Evolutionary conservation across 2,797 vertebrate species (phyloP), one percentile per base, ranked within the genome.

Genomic region (Eospalax fontanierii): DNA sequence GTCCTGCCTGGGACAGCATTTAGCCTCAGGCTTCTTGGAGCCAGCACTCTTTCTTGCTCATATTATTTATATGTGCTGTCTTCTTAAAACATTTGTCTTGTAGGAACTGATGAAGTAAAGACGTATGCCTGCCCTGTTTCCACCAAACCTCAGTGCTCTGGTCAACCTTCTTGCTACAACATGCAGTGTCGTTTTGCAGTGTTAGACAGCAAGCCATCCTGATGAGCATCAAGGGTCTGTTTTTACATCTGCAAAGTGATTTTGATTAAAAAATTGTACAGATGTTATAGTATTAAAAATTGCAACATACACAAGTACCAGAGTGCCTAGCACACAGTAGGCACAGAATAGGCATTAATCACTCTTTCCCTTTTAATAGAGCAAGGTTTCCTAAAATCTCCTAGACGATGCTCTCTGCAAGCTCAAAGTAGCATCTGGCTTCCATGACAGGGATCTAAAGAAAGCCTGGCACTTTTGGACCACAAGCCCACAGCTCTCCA

Each of bases 1-100:
- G 19, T 73, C 74, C 88, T 54, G 14, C 7, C 5, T 75, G 57
- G 22, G 61, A 35, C 4, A 57, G 3, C 15, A 1, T 1, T 33
- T 46, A n/a, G 16, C 33, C 33, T 57, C 30, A 40, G 18, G 40
- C 24, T 54, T 85, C 9, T 24, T 82, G 30, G 30, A 65, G 80
- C 33, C 30, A 85, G 54, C 85, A 65, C 33, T 81, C 57, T 40
- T 28, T 11, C 80, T 63, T 63, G 46, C 26, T 38, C 85, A 11
- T 94, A 7, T 35, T 95, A 50, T 59, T 88, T 40, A 78, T 35
- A 18, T 86, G 92, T 90, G 74, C 59, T 95, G 12, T 80, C 75
- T 79, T 59, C 78, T 81, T 73, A 90, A 94, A 93, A 38, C 33
- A 75, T n/a, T 68, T 86, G 50, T 88, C 70, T 92, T 81, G 1